Percentiles rank a stretch among this genome's conserved stretches.
Conservation (phyloP, 30 jellyfish, hydroid and myxozoan genomes). For the Hydractinia symbiolongicarpus region DNA sequence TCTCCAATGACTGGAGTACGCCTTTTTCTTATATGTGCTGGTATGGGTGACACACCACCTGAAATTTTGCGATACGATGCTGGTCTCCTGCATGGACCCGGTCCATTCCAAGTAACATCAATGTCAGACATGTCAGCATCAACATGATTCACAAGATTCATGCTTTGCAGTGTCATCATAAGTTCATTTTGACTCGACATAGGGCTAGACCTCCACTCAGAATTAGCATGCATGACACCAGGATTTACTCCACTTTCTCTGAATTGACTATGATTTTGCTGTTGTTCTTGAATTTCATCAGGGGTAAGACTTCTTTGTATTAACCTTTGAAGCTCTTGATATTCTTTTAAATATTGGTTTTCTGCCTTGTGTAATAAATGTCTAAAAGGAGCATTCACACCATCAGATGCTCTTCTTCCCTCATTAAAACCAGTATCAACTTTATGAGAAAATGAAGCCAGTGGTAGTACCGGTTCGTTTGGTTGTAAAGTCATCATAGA, state of each 20-base stretch:
- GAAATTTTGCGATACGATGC: slow-evolving; percentile 32
- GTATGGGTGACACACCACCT: slow-evolving; percentile 30
- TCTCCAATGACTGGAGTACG: slow-evolving; percentile 34
- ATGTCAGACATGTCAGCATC: not conserved
- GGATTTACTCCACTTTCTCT: slow-evolving; percentile 15
- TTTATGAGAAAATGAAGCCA: slow-evolving; percentile 52
- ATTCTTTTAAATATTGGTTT: slow-evolving; percentile 54
- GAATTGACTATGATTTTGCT: slow-evolving; percentile 43
- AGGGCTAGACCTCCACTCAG: slow-evolving; percentile 33
- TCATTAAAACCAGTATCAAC: slow-evolving; percentile 68
- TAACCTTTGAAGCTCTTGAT: slow-evolving; percentile 62
- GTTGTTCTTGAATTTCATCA: slow-evolving; percentile 66
- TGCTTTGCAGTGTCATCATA: slow-evolving; percentile 37
- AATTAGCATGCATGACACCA: not conserved
- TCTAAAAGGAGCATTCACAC: slow-evolving; percentile 88
- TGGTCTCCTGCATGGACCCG: slow-evolving; percentile 37
- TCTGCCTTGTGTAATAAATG: slow-evolving; percentile 83
- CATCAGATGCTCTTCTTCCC: slow-evolving; percentile 98
- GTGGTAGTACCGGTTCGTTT: slow-evolving; percentile 31
- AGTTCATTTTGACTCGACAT: slow-evolving; percentile 36
- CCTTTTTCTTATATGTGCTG: slow-evolving; percentile 31
- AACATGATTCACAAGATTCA: slow-evolving; percentile 24
- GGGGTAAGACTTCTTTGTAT: slow-evolving; percentile 85
- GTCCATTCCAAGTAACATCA: slow-evolving; percentile 7
- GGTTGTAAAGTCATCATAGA: slow-evolving; percentile 54